phyloP scores from a whole-genome alignment of 1,140 invertebrate genomes.

The Eufriesea mexicana region DNA sequence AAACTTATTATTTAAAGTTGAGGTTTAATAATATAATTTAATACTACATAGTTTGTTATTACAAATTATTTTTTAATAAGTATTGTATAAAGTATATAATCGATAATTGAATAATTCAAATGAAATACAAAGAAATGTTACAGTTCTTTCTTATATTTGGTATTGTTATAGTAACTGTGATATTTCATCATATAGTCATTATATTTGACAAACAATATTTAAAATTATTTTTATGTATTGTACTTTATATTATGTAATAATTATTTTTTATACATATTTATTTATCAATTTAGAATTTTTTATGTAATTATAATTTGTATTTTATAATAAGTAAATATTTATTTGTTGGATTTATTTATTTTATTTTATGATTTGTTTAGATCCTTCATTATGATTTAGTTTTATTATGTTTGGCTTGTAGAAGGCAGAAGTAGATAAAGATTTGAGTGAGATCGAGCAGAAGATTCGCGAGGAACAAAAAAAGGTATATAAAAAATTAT shows the following conservation, averaged over 20 bases:
- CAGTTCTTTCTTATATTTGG: neutral
- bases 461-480: constrained; percentile 85
- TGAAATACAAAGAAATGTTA: neutral
- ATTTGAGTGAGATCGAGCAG: constrained; percentile 85
- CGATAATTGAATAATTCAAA: neutral
- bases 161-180: neutral
- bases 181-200: neutral
- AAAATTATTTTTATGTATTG: neutral
- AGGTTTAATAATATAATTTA: constrained; percentile 4
- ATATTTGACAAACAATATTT: neutral
- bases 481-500: constrained; percentile 82
- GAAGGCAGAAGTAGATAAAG: constrained; percentile 86
- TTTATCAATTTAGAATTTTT: neutral
- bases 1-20: neutral
- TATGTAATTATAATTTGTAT: neutral
- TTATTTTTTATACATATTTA: neutral
- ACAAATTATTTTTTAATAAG: neutral
- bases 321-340: constrained; percentile 19
- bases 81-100: neutral
- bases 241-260: neutral
- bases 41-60: constrained; percentile 11
- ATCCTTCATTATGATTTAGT: constrained; percentile 68
- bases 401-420: constrained; percentile 83
- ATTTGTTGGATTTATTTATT: constrained; percentile 55
- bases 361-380: constrained; percentile 61